phyloP scores from a whole-genome alignment of 2,797 vertebrate species.

The Etheostoma perlongum region DNA sequence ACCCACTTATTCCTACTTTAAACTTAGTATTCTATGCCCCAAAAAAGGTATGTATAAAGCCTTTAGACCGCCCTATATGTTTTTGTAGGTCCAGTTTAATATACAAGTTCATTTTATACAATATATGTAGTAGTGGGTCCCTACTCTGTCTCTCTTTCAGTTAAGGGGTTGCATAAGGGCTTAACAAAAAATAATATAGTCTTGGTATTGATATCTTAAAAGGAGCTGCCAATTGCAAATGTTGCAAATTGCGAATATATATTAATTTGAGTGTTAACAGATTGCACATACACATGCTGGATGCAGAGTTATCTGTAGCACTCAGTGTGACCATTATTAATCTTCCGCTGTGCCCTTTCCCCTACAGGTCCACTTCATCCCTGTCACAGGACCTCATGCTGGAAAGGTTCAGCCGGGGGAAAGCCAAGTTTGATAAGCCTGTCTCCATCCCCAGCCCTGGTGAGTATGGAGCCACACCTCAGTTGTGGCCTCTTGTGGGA shows the following conservation, averaged over 20 bases:
- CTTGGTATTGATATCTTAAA: background rate
- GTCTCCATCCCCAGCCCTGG: slow-evolving; percentile 86
- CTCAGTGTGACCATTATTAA: slow-evolving; percentile 11
- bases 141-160: no score
- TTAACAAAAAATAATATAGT: background rate
- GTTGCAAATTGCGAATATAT: background rate
- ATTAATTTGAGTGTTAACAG: background rate
- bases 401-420: slow-evolving; percentile 84
- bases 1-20: background rate
- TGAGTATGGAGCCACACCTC: slow-evolving; percentile 64
- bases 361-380: slow-evolving; percentile 82
- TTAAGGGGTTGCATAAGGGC: no score
- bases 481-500: slow-evolving; percentile 66
- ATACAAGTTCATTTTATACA: no score
- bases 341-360: slow-evolving; percentile 21
- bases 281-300: background rate
- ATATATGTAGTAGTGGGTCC: no score
- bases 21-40: no score
- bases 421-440: slow-evolving; percentile 85
- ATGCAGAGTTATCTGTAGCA: background rate
- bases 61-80: no score
- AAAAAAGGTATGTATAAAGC: no score
- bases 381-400: slow-evolving; percentile 87
- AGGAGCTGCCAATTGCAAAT: background rate
- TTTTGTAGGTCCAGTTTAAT: no score